These are phyloP conservation scores for Rhingia rostrata DNA, from an alignment of 2,888 invertebrate species.

Conservation along the genomic window DNA sequence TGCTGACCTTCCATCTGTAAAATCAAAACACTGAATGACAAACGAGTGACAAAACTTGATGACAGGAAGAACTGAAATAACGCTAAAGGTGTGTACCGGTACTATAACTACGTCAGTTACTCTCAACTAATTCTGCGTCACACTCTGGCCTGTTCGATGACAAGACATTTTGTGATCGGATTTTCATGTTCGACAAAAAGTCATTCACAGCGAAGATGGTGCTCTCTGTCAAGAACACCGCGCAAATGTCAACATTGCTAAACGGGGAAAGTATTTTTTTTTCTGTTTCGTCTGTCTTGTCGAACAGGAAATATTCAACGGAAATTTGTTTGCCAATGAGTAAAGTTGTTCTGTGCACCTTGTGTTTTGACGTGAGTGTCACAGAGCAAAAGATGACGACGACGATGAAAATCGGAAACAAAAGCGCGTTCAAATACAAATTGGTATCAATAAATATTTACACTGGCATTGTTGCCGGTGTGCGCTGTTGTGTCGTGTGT, in stretches of 20 bases:
- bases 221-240: neutral
- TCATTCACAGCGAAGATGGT: conserved; percentile 7
- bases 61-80: neutral
- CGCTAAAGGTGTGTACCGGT: conserved; percentile 7
- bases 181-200: conserved; percentile 39
- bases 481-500: conserved; percentile 38
- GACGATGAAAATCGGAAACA: conserved; percentile 68
- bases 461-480: conserved; percentile 53
- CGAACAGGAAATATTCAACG: conserved; percentile 51
- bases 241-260: conserved; percentile 41
- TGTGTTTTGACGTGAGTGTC: conserved; percentile 1
- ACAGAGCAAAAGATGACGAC: conserved; percentile 8
- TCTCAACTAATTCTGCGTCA: conserved; percentile 28
- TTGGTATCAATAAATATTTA: conserved; percentile 75
- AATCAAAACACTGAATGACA: conserved; percentile 76
- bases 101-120: conserved; percentile 19
- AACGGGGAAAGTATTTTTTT: conserved; percentile 40
- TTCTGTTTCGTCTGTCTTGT: conserved; percentile 23
- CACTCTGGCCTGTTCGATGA: conserved; percentile 29
- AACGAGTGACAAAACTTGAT: neutral
- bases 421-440: conserved; percentile 79
- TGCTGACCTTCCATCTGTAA: conserved; percentile 82
- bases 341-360: conserved; percentile 46
- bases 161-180: conserved; percentile 48
- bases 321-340: conserved; percentile 57